A percentile compares a stretch with the other conserved stretches of the same genome.
Evolutionary conservation across 2,888 invertebrate genomes (phyloP).

Genomic region (Polydrusus tereticollis): DNA sequence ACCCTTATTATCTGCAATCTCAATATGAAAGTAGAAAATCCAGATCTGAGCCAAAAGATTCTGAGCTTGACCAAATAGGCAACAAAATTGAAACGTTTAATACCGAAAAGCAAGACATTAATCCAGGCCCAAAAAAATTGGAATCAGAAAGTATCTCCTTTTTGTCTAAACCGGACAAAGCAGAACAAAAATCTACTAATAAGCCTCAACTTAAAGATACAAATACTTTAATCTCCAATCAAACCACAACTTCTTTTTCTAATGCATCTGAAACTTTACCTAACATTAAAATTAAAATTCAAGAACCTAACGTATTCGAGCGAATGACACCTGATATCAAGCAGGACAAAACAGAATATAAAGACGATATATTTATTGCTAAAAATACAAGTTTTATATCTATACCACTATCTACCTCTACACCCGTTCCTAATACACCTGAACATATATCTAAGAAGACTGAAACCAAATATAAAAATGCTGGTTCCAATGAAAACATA

Average conservation of each 20-base stretch:
- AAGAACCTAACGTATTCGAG: no score
- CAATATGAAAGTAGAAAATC: not conserved
- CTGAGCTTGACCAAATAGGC: not conserved
- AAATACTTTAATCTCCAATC: no score
- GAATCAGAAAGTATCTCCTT: not conserved
- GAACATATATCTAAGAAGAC: not conserved
- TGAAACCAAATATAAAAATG: not conserved
- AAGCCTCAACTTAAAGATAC: not conserved
- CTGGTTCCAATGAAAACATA: no score
- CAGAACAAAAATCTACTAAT: not conserved
- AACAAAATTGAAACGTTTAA: not conserved
- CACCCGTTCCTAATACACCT: not conserved
- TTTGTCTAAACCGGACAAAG: not conserved
- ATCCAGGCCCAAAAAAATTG: not conserved
- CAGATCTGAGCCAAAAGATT: not conserved
- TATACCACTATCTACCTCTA: no score
- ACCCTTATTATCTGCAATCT: not conserved
- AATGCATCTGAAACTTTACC: no score
- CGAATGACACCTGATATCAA: no score
- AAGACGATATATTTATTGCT: no score
- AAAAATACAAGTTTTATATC: no score
- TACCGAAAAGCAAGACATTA: not conserved
- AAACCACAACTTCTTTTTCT: no score
- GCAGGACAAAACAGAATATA: no score
- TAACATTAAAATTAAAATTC: no score